Conservation (phyloP, 2,113 vertebrate genomes). For the Otus sunia region DNA sequence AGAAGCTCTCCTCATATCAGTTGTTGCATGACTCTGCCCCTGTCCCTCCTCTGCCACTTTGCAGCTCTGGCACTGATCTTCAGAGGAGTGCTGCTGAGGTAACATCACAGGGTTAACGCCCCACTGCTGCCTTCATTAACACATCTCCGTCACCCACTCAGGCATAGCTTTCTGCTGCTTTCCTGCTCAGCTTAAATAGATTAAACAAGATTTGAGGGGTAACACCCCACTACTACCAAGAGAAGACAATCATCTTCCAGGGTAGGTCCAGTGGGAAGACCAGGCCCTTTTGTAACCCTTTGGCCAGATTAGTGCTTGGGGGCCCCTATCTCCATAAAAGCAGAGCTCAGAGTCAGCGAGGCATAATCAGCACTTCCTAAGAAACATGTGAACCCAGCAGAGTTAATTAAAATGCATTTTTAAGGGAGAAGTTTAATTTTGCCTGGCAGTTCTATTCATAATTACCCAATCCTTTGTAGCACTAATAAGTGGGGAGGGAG, state of each 20-base stretch:
- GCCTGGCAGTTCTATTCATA: not conserved
- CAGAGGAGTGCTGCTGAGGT: not conserved
- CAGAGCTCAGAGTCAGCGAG: not conserved
- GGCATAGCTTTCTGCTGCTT: not conserved
- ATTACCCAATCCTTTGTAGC: not conserved
- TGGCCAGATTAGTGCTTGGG: not conserved
- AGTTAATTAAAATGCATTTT: conserved; percentile 27
- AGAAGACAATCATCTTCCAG: not conserved
- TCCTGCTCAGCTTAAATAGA: not conserved
- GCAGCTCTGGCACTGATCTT: not conserved
- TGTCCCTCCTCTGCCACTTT: not conserved
- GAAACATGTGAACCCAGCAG: not conserved
- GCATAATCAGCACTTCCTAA: not conserved
- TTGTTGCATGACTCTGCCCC: not conserved
- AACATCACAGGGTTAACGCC: not conserved
- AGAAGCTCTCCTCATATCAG: not conserved
- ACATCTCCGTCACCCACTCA: not conserved
- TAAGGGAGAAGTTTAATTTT: not conserved
- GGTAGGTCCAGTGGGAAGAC: not conserved
- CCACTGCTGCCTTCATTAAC: not conserved
- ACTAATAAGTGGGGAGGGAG: conserved; percentile 1
- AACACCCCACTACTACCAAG: not conserved
- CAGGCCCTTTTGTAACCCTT: not conserved
- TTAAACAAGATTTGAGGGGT: not conserved
- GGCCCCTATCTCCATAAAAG: not conserved